Evolutionary conservation across 2,888 invertebrate species (phyloP), one percentile per base, ranked within the genome.

Genomic region (Diaprepes abbreviatus): DNA sequence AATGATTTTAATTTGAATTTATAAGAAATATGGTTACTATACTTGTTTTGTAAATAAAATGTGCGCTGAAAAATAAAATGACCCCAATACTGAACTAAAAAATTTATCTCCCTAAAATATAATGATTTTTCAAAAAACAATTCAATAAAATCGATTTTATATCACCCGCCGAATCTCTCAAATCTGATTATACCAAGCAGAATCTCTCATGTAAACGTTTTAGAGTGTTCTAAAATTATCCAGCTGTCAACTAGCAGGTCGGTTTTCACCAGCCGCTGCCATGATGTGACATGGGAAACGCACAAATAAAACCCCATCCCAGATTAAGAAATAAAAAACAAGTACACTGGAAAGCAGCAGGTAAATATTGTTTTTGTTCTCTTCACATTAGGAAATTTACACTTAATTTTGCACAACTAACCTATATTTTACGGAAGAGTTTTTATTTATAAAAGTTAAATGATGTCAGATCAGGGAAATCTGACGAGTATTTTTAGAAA

Each of bases 311-410:
- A 84, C 87, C 83, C 81, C 85, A 87, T 85, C 85, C 86, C 81
- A 85, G 85, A 83, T 84, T 84, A 78, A 85, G 88, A 84, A 89
- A 89, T 81, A 90, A 89, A 81, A 92, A 92, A 86, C 91, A 91
- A 87, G 91, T 93, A 79, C 93, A 92, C 86, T 93, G 93, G 93
- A 93, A 92, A 86, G 90, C 92, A 78, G 92, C 93, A 92, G 93
- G 93, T 93, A 91, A 86, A 80, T 70, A 54, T 16, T 35, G 1
- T 19, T 7, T 16, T 12, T 19, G n/a, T 6, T 36, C n/a, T 19
- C 4, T 38, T 38, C 16, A 63, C 6, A 19, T 45, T 45, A n/a
- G 21, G 12, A 1, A 19, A 1, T 24, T 45, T 24, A 1, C 12
- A 12, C 3, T 14, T 31, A 14, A 28, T 7, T 7, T 50, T 28